These are phyloP conservation scores for Adineta ricciae DNA, from an alignment of 2,888 invertebrate genomes.

Conservation along the genomic window DNA sequence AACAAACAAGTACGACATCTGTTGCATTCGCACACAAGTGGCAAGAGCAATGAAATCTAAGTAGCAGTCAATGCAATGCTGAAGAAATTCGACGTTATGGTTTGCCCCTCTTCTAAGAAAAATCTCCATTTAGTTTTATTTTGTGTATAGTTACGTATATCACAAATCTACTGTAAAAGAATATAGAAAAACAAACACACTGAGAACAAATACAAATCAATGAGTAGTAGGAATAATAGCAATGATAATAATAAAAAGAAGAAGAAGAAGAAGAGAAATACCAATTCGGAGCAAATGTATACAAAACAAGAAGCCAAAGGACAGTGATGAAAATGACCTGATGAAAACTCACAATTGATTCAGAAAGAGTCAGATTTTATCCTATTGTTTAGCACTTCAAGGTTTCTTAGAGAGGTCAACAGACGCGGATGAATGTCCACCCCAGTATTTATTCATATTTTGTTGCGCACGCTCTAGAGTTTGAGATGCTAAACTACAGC, in stretches of 20 bases:
- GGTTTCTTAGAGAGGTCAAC: not conserved
- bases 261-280: not conserved
- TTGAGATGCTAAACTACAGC: conserved; percentile 19
- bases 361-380: not conserved
- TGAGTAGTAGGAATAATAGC: not conserved
- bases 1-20: not conserved
- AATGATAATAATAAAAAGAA: too few relatives aligned
- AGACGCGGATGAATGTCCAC: not conserved
- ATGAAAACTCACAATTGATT: not conserved
- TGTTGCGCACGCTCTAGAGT: conserved; percentile 12
- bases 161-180: not conserved
- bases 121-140: not conserved
- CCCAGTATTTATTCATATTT: conserved; percentile 22
- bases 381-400: not conserved
- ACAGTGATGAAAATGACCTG: not conserved
- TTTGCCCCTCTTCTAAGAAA: not conserved
- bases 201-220: not conserved
- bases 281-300: not conserved
- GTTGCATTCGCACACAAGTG: not conserved
- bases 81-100: too few relatives aligned
- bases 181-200: not conserved
- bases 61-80: too few relatives aligned
- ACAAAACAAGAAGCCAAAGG: not conserved
- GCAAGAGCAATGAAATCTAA: too few relatives aligned
- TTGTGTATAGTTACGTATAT: not conserved